Evolutionary conservation across 1,140 invertebrate genomes (phyloP).

Genomic region (Magallana ariakensis): DNA sequence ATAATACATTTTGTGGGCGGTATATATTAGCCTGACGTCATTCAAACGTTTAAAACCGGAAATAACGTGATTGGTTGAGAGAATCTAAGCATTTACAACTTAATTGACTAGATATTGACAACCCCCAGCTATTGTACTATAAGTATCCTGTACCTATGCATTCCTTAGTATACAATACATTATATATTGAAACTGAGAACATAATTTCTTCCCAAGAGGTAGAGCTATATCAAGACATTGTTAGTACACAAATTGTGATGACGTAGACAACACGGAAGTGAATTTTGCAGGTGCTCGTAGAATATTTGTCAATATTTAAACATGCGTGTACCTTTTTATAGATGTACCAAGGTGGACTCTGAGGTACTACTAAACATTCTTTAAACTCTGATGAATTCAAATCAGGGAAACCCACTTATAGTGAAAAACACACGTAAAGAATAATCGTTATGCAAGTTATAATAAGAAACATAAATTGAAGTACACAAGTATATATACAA

Average conservation of each 20-base stretch:
- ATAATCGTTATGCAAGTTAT: no score
- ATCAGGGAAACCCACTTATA: no score
- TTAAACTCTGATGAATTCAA: no score
- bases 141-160: background rate
- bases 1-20: constrained; percentile 1
- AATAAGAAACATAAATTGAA: no score
- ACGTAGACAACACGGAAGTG: constrained; percentile 58
- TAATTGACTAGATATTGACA: constrained; percentile 27
- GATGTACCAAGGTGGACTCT: no score
- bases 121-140: background rate
- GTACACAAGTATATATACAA: no score
- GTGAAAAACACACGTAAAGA: no score
- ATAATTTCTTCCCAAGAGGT: background rate
- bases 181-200: background rate
- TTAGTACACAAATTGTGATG: constrained; percentile 51
- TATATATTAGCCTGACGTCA: constrained; percentile 24
- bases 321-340: no score
- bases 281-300: constrained; percentile 46
- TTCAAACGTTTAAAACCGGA: background rate
- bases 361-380: no score
- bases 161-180: background rate
- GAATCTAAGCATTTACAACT: constrained; percentile 24
- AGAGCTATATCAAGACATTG: background rate
- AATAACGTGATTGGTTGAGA: constrained; percentile 30
- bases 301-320: no score